Evolutionary conservation across 1,140 invertebrate species (phyloP), one percentile per base, ranked within the genome.

Genomic region (Watersipora subatra): DNA sequence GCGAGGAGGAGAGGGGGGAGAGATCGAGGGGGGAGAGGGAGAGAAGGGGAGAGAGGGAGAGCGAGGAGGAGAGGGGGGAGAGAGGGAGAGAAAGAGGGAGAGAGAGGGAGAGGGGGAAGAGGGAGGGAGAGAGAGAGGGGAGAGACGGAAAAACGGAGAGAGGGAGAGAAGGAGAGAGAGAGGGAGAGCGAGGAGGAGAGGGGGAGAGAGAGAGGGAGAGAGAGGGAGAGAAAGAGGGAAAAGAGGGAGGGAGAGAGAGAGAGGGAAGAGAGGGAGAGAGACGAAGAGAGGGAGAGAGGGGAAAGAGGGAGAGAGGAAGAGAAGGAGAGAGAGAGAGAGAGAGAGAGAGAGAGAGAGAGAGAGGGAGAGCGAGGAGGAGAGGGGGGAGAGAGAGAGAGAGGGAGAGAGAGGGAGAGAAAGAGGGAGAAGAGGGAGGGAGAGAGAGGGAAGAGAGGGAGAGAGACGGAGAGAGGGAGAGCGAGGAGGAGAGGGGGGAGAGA

Each of bases 301-400:
- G 27, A 65, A 27, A 61, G 64, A 65, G 56, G 59, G 63, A 64
- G 34, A 58, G 34, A 58, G 2, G 26, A 27, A 61, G 64, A 65
- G 64, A 65, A 28, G 29, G 56, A 28, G 17, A 61, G 26, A 61
- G 56, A 57, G 20, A 61, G 56, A 24, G 56, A 65, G 57, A 65
- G 58, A 65, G 64, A 65, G 56, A 65, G 26, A 58, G 1, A 64
- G 30, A 64, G 27, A 64, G 25, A 20, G 25, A 20, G 20, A 20
- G 34, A 64, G 46, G 25, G 19, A 58, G 22, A n/a, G n/a, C n/a
- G n/a, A n/a, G n/a, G n/a, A n/a, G n/a, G n/a, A n/a, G n/a, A n/a
- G n/a, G n/a, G n/a, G 25, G 22, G 25, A 24, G 25, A 24, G 25
- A 24, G 12, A 24, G 24, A 24, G 12, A 12, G 12, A 24, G 24